Conservation (phyloP, 2,888 invertebrate species). For the Pocota personata region DNA sequence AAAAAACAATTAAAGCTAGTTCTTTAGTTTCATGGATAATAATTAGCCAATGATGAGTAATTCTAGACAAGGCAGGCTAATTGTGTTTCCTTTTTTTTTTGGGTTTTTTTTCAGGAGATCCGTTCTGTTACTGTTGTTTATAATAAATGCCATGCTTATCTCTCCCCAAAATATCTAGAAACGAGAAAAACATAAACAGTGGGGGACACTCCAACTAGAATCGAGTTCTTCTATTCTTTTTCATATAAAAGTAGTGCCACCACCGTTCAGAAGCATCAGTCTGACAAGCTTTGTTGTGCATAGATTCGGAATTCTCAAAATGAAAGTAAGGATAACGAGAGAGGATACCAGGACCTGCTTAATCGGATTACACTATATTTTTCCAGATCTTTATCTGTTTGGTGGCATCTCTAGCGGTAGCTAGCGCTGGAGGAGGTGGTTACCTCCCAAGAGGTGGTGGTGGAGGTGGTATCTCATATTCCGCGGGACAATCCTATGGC, state of each 20-base stretch:
- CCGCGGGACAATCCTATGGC: conserved; percentile 2
- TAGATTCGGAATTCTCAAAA: neutral
- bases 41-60: neutral
- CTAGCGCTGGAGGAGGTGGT: conserved; percentile 59
- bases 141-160: neutral
- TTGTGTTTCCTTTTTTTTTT: neutral
- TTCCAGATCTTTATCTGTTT: conserved; percentile 70
- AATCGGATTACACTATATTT: neutral
- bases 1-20: neutral
- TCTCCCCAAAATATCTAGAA: neutral
- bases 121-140: neutral
- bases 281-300: neutral
- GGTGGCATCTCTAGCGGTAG: conserved; percentile 62
- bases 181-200: neutral
- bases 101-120: conserved; percentile 10
- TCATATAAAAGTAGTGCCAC: conserved; percentile 50
- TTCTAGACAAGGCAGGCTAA: neutral
- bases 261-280: conserved; percentile 20
- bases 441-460: conserved; percentile 53
- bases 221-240: neutral
- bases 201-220: neutral
- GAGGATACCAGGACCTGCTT: neutral
- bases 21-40: neutral
- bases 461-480: neutral
- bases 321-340: conserved; percentile 41